These are phyloP conservation scores for Epinephelus lanceolatus DNA, from an alignment of 2,113 vertebrate species.

Conservation along the genomic window DNA sequence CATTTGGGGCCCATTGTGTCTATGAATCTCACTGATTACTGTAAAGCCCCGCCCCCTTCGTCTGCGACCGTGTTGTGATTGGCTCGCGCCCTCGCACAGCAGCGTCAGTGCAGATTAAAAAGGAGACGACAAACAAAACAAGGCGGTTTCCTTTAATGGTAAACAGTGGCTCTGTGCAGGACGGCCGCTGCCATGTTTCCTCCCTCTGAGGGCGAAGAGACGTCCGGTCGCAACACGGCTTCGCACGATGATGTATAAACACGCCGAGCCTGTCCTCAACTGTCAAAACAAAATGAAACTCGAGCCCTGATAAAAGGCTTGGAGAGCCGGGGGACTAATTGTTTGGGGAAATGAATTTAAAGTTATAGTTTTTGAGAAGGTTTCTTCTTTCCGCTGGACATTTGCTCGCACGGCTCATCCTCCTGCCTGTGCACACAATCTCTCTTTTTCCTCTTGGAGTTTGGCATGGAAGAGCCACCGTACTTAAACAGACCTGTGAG, in stretches of 20 bases:
- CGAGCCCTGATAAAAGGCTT: neutral
- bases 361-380: neutral
- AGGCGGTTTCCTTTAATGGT: neutral
- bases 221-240: neutral
- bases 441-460: neutral
- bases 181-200: slow-evolving; percentile 14
- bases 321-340: neutral
- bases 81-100: neutral
- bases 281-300: slow-evolving; percentile 12
- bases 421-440: neutral
- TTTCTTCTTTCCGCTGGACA: slow-evolving; percentile 1
- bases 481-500: neutral
- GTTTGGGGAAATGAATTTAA: neutral
- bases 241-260: neutral
- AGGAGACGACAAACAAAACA: slow-evolving; percentile 21
- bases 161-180: neutral
- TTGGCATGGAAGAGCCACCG: neutral
- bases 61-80: slow-evolving; percentile 43
- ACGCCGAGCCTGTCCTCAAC: neutral
- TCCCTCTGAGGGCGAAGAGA: neutral
- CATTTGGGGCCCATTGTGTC: slow-evolving; percentile 29
- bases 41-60: slow-evolving; percentile 25
- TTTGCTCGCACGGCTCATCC: neutral
- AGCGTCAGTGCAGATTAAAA: neutral
- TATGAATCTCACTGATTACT: slow-evolving; percentile 20